Base-by-base conservation (phyloP, 1,140 invertebrate species). In the Heliothis virescens region DNA sequence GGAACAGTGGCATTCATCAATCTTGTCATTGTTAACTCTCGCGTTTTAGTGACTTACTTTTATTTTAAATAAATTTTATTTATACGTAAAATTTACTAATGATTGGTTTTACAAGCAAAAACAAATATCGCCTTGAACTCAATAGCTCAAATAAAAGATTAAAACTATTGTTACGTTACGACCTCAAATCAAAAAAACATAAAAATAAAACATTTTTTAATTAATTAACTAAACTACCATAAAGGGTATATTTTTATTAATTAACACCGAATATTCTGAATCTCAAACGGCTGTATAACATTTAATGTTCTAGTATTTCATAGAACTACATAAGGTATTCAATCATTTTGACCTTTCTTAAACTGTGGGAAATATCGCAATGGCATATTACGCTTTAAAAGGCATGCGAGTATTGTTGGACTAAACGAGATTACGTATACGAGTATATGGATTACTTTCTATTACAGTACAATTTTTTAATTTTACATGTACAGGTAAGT, bases 271-370 rank as follows among this genome's bases (percentile, higher is more conserved):
- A n/a, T 67, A 41, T 41, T 67, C 5, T n/a, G 12, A 71, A 53
- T n/a, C 52, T 53, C 15, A 69, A 67, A 50, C 21, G 47, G 47
- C 2, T 16, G 47, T 50, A 69, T 69, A 50, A 50, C 16, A 52
- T 69, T 26, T 52, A 71, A 71, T 71, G 67, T 53, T 53, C 4
- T 10, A 69, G 47, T n/a, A 26, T 52, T 52, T 69, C 16, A 11
- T 26, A 26, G 21, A 26, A 16, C 5, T 29, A 26, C 11, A 52
- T 15, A 71, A 50, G 67, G 63, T 67, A 67, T 41, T 67, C 41
- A 53, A 71, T 71, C 67, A 52, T 71, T 71, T 29, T 71, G 67
- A 53, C 67, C 67, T 71, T 71, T 52, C 3, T 13, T 52, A 21
- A n/a, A 26, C 48, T 71, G 48, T 71, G 48, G 67, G 67, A 71